These are phyloP conservation scores for Loxodonta africana DNA, from an alignment of 2,113 vertebrate genomes.

Conservation along the genomic window DNA sequence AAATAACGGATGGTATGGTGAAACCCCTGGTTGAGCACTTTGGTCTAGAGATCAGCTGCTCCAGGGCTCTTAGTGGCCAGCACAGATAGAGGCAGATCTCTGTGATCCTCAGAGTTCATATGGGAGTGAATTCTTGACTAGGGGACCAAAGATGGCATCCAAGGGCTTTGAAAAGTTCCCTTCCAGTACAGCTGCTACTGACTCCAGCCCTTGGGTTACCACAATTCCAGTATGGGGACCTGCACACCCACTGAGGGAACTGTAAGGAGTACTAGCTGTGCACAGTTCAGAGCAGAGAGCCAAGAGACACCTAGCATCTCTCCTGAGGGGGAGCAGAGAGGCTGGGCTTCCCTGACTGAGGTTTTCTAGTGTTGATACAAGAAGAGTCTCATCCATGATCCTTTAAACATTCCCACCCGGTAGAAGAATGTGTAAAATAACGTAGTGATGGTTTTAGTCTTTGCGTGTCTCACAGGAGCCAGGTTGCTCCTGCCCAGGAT, in stretches of 20 bases:
- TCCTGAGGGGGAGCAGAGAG: neutral
- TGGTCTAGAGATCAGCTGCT: neutral
- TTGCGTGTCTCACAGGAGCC: neutral
- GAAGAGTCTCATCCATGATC: neutral
- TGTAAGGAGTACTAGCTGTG: neutral
- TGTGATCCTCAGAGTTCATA: neutral
- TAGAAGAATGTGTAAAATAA: neutral
- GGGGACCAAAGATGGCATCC: neutral
- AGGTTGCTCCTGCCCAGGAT: neutral
- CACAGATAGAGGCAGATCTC: neutral
- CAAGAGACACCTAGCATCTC: neutral
- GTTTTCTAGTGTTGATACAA: neutral
- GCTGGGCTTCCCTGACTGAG: neutral
- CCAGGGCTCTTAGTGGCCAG: neutral
- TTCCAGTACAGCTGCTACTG: neutral
- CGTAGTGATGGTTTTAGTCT: neutral
- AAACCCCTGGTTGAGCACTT: neutral
- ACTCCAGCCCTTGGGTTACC: neutral
- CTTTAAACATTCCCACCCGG: neutral
- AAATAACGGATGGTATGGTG: neutral
- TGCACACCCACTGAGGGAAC: neutral
- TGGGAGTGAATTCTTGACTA: neutral
- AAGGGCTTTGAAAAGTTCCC: neutral
- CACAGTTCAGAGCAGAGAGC: neutral
- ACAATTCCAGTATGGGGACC: neutral